Percentiles rank a stretch among this genome's conserved stretches.
Evolutionary conservation across 2,888 invertebrate genomes (phyloP).

Genomic region (Tuberolachnus salignus): DNA sequence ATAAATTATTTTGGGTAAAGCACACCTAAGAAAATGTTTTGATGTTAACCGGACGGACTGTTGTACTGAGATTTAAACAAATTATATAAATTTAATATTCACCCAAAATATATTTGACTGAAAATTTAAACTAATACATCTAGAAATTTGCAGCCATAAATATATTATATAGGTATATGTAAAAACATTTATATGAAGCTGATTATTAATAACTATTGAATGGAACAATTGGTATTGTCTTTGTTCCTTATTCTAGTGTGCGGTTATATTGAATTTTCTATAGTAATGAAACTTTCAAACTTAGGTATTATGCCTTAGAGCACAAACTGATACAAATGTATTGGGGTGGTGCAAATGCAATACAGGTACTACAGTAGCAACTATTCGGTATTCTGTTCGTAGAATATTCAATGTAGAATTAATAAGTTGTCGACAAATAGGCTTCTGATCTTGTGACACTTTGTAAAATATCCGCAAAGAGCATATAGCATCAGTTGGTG

Average conservation of each 20-base stretch:
- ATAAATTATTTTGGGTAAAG: constrained; percentile 52
- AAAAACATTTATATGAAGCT: constrained; percentile 34
- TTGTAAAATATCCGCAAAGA: constrained; percentile 58
- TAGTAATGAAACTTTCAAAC: constrained; percentile 18
- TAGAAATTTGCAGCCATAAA: not conserved
- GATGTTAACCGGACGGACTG: constrained; percentile 43
- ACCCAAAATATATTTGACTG: constrained; percentile 6
- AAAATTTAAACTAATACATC: not conserved
- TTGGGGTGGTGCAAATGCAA: constrained; percentile 79
- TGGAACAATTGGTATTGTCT: constrained; percentile 17
- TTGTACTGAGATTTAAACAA: constrained; percentile 38
- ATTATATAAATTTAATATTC: constrained; percentile 37
- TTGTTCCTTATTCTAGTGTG: constrained; percentile 48
- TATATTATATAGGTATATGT: constrained; percentile 15
- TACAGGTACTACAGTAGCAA: constrained; percentile 79
- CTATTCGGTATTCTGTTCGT: constrained; percentile 64
- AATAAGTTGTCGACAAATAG: constrained; percentile 57
- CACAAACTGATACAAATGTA: constrained; percentile 83
- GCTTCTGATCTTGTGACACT: constrained; percentile 50
- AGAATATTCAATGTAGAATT: constrained; percentile 56
- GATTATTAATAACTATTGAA: constrained; percentile 29
- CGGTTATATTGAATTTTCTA: constrained; percentile 11
- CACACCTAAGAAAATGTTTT: constrained; percentile 39
- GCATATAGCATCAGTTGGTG: constrained; percentile 57
- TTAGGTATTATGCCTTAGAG: constrained; percentile 71